A percentile compares a stretch with the other conserved stretches of the same genome.
Conservation (phyloP, 92 coral and sea anemone genomes). For the Hydrozoanthus gracilis region DNA sequence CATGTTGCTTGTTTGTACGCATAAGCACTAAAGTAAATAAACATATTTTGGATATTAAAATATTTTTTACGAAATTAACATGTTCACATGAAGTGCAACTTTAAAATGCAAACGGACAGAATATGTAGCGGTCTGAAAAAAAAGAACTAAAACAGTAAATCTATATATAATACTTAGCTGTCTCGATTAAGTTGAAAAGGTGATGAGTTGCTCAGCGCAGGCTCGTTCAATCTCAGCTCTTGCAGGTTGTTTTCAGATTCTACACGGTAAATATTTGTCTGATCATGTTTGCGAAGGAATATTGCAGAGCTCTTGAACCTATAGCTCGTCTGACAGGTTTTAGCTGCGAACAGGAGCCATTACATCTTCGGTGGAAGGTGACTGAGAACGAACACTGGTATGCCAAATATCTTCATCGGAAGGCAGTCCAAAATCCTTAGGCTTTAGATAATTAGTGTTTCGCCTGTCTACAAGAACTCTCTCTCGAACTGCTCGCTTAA, state of each 20-base stretch:
- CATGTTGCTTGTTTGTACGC: too few relatives aligned
- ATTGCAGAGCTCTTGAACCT: constrained; percentile 23
- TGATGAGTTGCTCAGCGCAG: not conserved
- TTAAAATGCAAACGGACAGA: constrained; percentile 12
- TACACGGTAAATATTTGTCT: constrained; percentile 34
- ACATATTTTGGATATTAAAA: too few relatives aligned
- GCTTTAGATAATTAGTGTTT: not conserved
- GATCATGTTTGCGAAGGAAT: constrained; percentile 45
- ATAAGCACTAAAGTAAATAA: too few relatives aligned
- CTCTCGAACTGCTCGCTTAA: not conserved
- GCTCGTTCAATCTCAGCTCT: constrained; percentile 8
- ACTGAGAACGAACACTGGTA: constrained; percentile 10
- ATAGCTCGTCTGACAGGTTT: constrained; percentile 14
- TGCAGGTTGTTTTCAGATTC: constrained; percentile 30
- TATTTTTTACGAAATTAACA: not conserved
- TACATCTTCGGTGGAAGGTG: not conserved
- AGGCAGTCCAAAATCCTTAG: not conserved
- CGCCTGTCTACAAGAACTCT: not conserved
- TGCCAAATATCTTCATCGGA: not conserved
- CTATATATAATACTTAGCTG: not conserved
- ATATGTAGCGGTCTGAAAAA: not conserved
- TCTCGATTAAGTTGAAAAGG: not conserved
- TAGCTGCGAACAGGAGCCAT: not conserved
- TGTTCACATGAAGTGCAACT: constrained; percentile 15
- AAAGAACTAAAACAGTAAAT: too few relatives aligned